Evolutionary conservation across 2,113 vertebrate species (phyloP).

Genomic region (Nematolebias whitei): DNA sequence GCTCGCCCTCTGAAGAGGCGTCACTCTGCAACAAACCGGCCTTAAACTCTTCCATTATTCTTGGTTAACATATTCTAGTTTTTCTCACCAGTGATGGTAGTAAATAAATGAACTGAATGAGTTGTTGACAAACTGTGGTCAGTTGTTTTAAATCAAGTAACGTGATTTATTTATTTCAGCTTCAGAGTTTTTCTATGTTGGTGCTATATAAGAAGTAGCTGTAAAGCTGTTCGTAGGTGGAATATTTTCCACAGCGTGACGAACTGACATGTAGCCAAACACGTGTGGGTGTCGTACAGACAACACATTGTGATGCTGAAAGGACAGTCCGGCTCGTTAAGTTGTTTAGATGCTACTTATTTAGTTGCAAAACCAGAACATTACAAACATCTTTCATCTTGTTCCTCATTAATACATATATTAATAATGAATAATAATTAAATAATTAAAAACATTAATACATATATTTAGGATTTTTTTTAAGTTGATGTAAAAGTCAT

Average conservation of each 20-base stretch:
- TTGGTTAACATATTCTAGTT: too few relatives aligned
- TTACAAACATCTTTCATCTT: slow-evolving; percentile 11
- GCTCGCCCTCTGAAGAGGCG: slow-evolving; percentile 70
- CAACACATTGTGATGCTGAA: slow-evolving; percentile 30
- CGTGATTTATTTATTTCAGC: too few relatives aligned
- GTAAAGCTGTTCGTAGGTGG: slow-evolving; percentile 69
- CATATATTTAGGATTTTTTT: not conserved
- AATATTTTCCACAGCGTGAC: slow-evolving; percentile 66
- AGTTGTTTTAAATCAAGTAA: too few relatives aligned
- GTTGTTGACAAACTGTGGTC: too few relatives aligned
- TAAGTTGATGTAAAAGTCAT: not conserved
- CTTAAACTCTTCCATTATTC: too few relatives aligned
- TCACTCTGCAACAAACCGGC: slow-evolving; percentile 63
- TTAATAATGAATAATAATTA: too few relatives aligned
- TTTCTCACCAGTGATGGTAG: too few relatives aligned
- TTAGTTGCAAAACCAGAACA: slow-evolving; percentile 21
- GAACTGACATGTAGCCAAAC: slow-evolving; percentile 58
- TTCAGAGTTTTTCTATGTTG: too few relatives aligned
- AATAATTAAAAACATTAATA: too few relatives aligned
- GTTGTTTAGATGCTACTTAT: slow-evolving; percentile 23
- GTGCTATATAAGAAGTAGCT: slow-evolving; percentile 32
- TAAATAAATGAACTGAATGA: too few relatives aligned
- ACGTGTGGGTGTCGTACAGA: slow-evolving; percentile 57
- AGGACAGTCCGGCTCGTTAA: slow-evolving; percentile 25
- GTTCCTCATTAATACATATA: not conserved